Base-by-base conservation (phyloP, 2,888 invertebrate genomes). In the Ectemnius continuus region DNA sequence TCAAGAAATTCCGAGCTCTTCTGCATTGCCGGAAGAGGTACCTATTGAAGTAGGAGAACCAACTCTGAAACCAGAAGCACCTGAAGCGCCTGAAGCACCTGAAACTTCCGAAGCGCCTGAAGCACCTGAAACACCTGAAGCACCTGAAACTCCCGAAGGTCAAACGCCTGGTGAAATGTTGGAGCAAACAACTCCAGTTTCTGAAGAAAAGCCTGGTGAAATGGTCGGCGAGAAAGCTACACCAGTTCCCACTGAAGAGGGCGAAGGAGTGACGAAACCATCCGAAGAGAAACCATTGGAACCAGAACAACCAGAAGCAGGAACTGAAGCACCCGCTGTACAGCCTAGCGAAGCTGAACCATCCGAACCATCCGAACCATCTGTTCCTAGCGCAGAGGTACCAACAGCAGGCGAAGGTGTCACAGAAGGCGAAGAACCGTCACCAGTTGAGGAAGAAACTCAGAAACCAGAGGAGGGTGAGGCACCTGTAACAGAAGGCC, bases 271-370 rank as follows among this genome's bases (percentile, higher is more conserved):
- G 65, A 1, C 20, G n/a, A 61, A 73, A 72, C 65, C 61, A 28
- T n/a, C 57, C 5, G 73, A 73, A 61, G 63, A 66, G 61, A 72
- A 73, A 61, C 61, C 76, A 65, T 68, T 28, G 65, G 45, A 72
- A 67, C 71, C 84, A 6, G 74, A 78, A 61, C 52, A 81, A 68
- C 60, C 68, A 23, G 63, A 56, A 28, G 52, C 60, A n/a, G 70
- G 72, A 64, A 28, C 70, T 20, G 78, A 63, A 73, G 74, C 74
- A 26, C 67, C 23, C 23, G 23, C 23, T 23, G 23, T 23, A 23
- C 23, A 23, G 23, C 23, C 23, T 23, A 2, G 23, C 23, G 23
- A 23, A 23, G 3, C 23, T 23, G 23, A 23, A 23, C 23, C 23
- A 2, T 23, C 23, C n/a, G 75, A 76, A 63, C 57, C 67, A 46